Evolutionary conservation across 2,113 vertebrate species (phyloP).

Genomic region (human (Homo sapiens)): GRCh38 chrX:46264501-46265000

Average conservation of each 20-base stretch:
- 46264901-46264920: neutral
- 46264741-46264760: neutral
- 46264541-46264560: too few species aligned
- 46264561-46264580: too few species aligned
- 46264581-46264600: too few species aligned
- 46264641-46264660: too few species aligned
- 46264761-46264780: neutral
- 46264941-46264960: neutral
- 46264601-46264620: too few species aligned
- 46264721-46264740: neutral
- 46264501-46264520: too few species aligned
- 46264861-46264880: neutral
- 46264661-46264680: too few species aligned
- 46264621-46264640: too few species aligned
- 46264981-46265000: neutral
- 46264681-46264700: too few species aligned
- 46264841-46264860: neutral
- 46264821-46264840: neutral
- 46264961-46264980: neutral
- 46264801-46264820: neutral
- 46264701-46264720: neutral
- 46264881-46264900: neutral
- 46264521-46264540: too few species aligned
- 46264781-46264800: neutral
- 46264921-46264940: neutral